Conservation (phyloP, 2,888 invertebrate genomes). For the Megamerina dolium region DNA sequence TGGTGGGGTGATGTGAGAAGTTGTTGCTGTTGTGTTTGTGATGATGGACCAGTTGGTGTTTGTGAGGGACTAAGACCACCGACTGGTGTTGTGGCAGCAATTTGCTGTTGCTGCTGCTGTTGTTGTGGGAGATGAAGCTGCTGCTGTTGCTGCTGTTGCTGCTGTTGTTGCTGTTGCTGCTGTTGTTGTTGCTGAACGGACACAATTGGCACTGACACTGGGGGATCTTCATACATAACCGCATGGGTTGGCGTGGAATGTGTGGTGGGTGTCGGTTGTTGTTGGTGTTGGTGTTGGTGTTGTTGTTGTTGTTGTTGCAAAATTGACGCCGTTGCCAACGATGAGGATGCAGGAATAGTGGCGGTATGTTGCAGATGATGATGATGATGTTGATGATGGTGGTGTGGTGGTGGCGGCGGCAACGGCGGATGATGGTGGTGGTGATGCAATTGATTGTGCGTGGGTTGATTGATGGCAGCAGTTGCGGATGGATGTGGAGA, state of each 20-base stretch:
- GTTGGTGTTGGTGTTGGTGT: conserved; percentile 44
- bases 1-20: conserved; percentile 40
- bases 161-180: conserved; percentile 35
- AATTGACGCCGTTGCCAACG: conserved; percentile 19
- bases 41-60: conserved; percentile 36
- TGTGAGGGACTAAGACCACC: conserved; percentile 41
- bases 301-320: conserved; percentile 26
- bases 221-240: conserved; percentile 56
- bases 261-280: conserved; percentile 52
- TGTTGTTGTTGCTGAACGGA: conserved; percentile 40
- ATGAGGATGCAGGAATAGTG: conserved; percentile 18
- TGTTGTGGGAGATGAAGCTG: conserved; percentile 34
- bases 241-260: conserved; percentile 53
- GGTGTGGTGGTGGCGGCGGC: conserved; percentile 52
- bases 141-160: conserved; percentile 31
- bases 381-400: conserved; percentile 50
- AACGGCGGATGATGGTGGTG: conserved; percentile 52
- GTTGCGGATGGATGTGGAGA: conserved; percentile 49
- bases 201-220: conserved; percentile 44
- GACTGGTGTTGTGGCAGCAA: conserved; percentile 40
- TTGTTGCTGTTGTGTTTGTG: conserved; percentile 29
- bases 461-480: conserved; percentile 32
- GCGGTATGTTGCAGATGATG: conserved; percentile 23
- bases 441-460: conserved; percentile 48
- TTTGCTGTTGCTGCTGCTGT: conserved; percentile 37